A percentile compares a stretch with the other conserved stretches of the same genome.
phyloP scores from a whole-genome alignment of 2,113 vertebrate species.

The Phalacrocorax carbo region DNA sequence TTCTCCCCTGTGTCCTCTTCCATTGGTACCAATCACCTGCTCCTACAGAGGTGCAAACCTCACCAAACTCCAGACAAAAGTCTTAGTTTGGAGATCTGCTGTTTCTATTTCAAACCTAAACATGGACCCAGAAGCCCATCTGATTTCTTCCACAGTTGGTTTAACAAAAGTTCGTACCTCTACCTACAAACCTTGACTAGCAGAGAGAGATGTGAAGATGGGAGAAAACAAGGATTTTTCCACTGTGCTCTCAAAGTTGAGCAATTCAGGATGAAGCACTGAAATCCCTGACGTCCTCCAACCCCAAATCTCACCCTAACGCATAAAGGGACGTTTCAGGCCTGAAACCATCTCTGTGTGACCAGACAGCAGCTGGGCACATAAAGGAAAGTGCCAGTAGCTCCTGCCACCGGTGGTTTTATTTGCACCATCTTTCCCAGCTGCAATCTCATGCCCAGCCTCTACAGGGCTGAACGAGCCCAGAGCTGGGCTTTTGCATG shows the following conservation, averaged over 20 bases:
- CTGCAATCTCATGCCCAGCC: background rate
- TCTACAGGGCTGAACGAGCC: background rate
- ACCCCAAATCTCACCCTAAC: background rate
- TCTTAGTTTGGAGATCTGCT: background rate
- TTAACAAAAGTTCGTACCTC: background rate
- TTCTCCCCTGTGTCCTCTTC: fast-evolving
- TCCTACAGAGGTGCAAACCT: background rate
- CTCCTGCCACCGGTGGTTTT: background rate
- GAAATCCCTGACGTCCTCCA: background rate
- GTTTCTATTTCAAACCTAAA: background rate
- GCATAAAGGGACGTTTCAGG: background rate
- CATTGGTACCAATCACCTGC: background rate
- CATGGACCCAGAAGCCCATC: background rate
- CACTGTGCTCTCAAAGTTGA: background rate
- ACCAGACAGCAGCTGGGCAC: background rate
- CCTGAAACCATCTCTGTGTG: background rate
- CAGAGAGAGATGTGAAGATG: background rate
- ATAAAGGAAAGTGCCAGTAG: background rate
- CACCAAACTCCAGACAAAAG: background rate
- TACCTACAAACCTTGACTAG: background rate
- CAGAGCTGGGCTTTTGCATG: background rate
- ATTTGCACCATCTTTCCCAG: background rate
- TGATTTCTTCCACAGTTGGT: background rate
- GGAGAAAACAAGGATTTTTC: background rate
- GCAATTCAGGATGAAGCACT: background rate